Evolutionary conservation across 2,113 vertebrate species (phyloP).

Genomic region (Acinonyx jubatus): DNA sequence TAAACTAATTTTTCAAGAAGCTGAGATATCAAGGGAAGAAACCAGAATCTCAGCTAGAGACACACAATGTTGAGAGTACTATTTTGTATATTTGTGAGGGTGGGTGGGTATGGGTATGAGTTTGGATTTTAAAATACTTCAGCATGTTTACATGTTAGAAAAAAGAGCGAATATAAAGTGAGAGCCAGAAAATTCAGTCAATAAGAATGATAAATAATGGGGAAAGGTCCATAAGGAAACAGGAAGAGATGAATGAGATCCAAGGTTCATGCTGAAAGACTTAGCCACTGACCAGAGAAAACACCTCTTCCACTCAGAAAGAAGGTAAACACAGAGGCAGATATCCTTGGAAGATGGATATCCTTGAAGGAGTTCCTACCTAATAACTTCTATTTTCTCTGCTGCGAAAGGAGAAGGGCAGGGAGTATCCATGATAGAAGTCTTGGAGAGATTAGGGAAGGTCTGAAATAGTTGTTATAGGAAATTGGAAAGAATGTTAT

Average conservation of each 20-base stretch:
- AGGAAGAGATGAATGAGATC: not conserved
- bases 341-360: not conserved
- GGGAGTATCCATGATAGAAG: not conserved
- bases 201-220: not conserved
- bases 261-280: not conserved
- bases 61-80: not conserved
- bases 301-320: not conserved
- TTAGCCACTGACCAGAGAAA: not conserved
- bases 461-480: not conserved
- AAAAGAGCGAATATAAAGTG: not conserved
- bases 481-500: not conserved
- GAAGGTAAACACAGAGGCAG: not conserved
- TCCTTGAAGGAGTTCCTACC: not conserved
- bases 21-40: not conserved
- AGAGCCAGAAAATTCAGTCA: slow-evolving; percentile 14
- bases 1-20: slow-evolving; percentile 29
- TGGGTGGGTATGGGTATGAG: not conserved
- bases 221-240: not conserved
- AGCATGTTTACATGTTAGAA: slow-evolving; percentile 15
- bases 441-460: not conserved
- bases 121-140: not conserved
- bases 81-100: not conserved
- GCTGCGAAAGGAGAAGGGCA: not conserved
- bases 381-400: slow-evolving; percentile 9
- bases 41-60: not conserved